Conservation (phyloP, 1,140 invertebrate genomes). For the Drosophila nannoptera region DNA sequence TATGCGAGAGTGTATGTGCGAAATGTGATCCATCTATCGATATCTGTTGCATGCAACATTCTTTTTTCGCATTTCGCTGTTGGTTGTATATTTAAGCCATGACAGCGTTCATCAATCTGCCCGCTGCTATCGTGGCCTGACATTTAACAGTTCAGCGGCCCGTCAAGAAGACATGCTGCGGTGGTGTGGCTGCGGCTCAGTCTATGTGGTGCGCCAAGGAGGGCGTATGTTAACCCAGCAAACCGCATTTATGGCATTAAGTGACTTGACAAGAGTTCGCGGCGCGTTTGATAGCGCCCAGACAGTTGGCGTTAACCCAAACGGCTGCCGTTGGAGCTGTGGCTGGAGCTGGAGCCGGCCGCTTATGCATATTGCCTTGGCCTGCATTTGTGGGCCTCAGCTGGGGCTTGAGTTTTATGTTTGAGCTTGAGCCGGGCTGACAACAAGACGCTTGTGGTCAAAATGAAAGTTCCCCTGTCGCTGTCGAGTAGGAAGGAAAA, state of each 20-base stretch:
- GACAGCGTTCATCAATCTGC: slow-evolving; percentile 51
- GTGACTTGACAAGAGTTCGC: slow-evolving; percentile 56
- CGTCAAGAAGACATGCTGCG: slow-evolving; percentile 29
- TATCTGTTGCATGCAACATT: slow-evolving; percentile 19
- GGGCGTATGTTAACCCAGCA: slow-evolving; percentile 27
- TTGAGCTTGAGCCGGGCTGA: slow-evolving; percentile 44
- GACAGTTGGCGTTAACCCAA: slow-evolving; percentile 54
- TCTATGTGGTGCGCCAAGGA: background rate
- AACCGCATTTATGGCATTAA: slow-evolving; percentile 59
- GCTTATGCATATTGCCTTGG: slow-evolving; percentile 59
- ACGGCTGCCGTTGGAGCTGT: slow-evolving; percentile 30
- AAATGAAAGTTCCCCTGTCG: slow-evolving; percentile 78
- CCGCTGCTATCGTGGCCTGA: slow-evolving; percentile 40
- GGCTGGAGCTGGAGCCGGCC: slow-evolving; percentile 4
- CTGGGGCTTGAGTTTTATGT: slow-evolving; percentile 1
- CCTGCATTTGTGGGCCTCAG: slow-evolving; percentile 55
- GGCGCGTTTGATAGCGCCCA: slow-evolving; percentile 50
- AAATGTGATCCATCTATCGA: slow-evolving; percentile 1
- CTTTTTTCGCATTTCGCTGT: slow-evolving; percentile 42
- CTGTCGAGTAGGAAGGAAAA: slow-evolving; percentile 78
- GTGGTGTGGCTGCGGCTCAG: background rate
- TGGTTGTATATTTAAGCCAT: slow-evolving; percentile 38
- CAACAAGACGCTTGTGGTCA: slow-evolving; percentile 69
- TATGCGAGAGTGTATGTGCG: slow-evolving; percentile 3
- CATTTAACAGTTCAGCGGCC: slow-evolving; percentile 58